phyloP scores from a whole-genome alignment of 2,113 vertebrate species.

The Pseudonaja textilis region DNA sequence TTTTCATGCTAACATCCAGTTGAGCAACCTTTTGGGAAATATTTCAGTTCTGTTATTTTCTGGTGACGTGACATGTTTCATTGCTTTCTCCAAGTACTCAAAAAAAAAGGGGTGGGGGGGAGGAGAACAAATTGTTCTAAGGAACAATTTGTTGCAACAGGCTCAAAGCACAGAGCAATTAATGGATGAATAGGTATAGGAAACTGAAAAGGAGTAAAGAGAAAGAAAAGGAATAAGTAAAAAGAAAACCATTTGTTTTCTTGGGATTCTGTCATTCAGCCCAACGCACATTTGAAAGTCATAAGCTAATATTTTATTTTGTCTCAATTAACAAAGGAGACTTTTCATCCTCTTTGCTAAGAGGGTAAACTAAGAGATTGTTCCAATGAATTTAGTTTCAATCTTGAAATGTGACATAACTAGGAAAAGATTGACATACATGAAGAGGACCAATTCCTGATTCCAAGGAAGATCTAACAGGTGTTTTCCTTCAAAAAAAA shows the following conservation, averaged over 20 bases:
- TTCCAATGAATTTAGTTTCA: neutral
- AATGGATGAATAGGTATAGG: slow-evolving; percentile 8
- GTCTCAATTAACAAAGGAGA: neutral
- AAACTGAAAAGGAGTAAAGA: neutral
- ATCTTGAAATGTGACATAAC: neutral
- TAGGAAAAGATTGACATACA: neutral
- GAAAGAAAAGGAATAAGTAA: neutral
- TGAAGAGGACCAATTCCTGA: neutral
- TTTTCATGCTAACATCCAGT: neutral
- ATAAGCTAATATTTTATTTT: slow-evolving; percentile 9
- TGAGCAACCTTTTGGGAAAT: slow-evolving; percentile 2
- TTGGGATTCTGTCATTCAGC: neutral
- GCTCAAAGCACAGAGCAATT: slow-evolving; percentile 27
- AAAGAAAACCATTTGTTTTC: neutral
- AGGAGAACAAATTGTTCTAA: neutral
- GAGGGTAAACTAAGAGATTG: neutral
- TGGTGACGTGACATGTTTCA: slow-evolving; percentile 8
- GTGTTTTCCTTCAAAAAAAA: neutral
- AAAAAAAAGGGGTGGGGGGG: neutral
- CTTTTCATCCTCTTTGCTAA: neutral
- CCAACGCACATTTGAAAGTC: neutral
- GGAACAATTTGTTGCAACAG: neutral
- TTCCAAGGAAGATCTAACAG: neutral
- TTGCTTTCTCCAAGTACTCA: neutral
- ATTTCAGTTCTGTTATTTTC: slow-evolving; percentile 12